Conservation (phyloP, 2,888 invertebrate species). For the Nezara viridula region DNA sequence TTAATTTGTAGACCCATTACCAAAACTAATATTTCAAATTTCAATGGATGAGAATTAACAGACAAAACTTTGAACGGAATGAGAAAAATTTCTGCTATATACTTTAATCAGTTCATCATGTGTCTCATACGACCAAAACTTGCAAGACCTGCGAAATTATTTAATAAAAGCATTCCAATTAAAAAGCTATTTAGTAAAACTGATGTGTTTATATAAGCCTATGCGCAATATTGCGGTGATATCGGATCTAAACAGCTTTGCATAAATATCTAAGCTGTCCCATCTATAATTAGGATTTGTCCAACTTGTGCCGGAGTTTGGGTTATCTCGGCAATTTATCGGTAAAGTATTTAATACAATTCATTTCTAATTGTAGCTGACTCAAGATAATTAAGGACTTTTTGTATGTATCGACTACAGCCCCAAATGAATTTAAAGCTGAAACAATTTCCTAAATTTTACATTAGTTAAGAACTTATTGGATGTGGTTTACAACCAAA, state of each 20-base stretch:
- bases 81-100: too few relatives aligned
- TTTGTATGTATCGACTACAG: background rate
- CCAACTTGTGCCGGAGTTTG: background rate
- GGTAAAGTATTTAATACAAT: background rate
- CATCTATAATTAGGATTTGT: background rate
- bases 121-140: background rate
- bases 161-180: background rate
- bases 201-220: background rate
- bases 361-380: background rate
- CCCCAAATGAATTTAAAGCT: background rate
- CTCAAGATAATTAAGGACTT: background rate
- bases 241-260: background rate
- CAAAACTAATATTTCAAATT: too few relatives aligned
- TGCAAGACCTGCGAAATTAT: background rate
- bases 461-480: too few relatives aligned
- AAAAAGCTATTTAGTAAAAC: background rate
- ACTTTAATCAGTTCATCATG: background rate
- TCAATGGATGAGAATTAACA: background rate
- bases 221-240: background rate
- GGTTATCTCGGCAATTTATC: background rate
- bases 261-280: background rate
- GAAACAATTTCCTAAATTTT: background rate
- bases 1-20: too few relatives aligned
- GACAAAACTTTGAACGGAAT: background rate
- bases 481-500: too few relatives aligned